Conservation (phyloP, 2,113 vertebrate species). For the Peromyscus maniculatus region DNA sequence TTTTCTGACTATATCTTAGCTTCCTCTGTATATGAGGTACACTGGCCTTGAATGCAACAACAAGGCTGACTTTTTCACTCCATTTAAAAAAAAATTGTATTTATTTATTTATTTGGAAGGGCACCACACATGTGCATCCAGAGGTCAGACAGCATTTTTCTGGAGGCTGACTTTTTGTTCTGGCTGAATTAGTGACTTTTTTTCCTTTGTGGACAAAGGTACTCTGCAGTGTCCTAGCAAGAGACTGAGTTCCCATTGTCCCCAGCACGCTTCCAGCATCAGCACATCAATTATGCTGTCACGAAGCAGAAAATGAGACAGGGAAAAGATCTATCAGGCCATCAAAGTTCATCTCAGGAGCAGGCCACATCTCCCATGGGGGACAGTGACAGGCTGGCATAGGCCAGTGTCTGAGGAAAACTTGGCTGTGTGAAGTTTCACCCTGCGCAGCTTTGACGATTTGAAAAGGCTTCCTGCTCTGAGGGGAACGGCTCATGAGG, state of each 20-base stretch:
- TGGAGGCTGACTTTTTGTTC: background rate
- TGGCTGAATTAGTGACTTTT: background rate
- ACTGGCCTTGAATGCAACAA: background rate
- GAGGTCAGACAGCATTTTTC: background rate
- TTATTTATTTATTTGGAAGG: background rate
- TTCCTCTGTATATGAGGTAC: background rate
- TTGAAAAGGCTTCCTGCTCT: background rate
- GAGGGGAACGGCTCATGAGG: background rate
- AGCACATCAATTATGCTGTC: constrained; percentile 60
- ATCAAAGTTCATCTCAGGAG: constrained; percentile 38
- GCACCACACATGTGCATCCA: background rate
- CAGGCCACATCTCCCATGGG: background rate
- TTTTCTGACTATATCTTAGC: background rate
- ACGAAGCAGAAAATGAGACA: constrained; percentile 44
- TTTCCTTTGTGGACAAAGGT: constrained; percentile 16
- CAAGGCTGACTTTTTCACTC: background rate
- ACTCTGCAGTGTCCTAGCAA: background rate
- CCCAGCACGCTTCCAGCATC: constrained; percentile 57
- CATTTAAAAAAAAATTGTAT: background rate
- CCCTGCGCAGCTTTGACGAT: background rate
- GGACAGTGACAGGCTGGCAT: background rate
- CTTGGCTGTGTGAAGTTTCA: background rate
- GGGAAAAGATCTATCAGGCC: constrained; percentile 57
- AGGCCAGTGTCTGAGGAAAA: constrained; percentile 24
- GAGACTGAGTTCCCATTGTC: constrained; percentile 33